Evolutionary conservation across 2,113 vertebrate species (phyloP), one percentile per base, ranked within the genome.

Genomic region (Cebidichthys violaceus): DNA sequence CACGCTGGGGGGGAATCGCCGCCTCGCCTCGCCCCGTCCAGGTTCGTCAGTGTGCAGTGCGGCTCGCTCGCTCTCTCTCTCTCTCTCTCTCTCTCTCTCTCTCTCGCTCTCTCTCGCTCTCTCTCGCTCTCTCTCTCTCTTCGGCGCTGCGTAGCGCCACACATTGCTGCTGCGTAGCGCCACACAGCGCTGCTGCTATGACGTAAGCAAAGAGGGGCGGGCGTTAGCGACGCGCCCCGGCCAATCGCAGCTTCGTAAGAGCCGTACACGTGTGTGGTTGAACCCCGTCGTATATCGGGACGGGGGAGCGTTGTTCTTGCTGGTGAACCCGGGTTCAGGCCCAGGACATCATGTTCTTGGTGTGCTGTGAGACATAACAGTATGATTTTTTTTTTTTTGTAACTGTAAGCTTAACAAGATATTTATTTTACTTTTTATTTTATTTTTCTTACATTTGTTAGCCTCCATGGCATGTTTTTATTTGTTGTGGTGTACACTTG

Each of bases 21-120:
- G 6, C 70, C 47, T 9, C 29, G 88, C 84, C 88, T 86, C 88
- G 82, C 81, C 84, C 92, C 80, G 81, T 88, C 82, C 91, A 57
- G 87, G 75, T 37, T 55, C n/a, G 57, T 77, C 62, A 69, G 65
- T 78, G 78, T 66, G 84, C 87, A 90, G 82, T 80, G 85, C 85
- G 82, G 87, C 43, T 77, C 67, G 39, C 41, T 27, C 55, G 29
- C 24, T 27, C 24, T 50, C 52, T n/a, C 52, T 4, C 20, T 54
- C 22, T n/a, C n/a, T 24, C 54, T 55, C 54, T 55, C 79, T 66
- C 17, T 50, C 17, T 50, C 47, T 50, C 17, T 18, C 15, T 9
- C 45, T 47, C 45, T 18, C 71, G 9, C 50, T n/a, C 50, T 54
- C 22, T 50, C 47, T 50, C 47, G 14, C 39, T 79, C 66, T 47